Conservation (phyloP, 2,113 vertebrate genomes). For the Chrysemys picta region DNA sequence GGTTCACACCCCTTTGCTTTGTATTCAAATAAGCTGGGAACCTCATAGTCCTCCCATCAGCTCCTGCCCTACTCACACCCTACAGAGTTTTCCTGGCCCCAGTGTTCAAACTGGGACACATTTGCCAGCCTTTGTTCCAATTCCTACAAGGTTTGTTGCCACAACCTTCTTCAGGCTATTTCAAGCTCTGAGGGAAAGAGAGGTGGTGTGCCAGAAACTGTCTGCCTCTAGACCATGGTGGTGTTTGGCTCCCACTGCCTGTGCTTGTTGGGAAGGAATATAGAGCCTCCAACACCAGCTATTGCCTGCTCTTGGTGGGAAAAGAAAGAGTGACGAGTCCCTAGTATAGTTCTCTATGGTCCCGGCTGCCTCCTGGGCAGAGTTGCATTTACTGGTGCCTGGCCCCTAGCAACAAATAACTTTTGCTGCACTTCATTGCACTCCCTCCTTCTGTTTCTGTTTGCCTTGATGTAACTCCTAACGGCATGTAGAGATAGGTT, state of each 20-base stretch:
- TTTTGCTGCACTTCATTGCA: background rate
- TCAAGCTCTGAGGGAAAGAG: background rate
- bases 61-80: background rate
- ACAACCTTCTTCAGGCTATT: background rate
- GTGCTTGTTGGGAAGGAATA: background rate
- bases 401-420: background rate
- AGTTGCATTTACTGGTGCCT: background rate
- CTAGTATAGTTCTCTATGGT: accelerated
- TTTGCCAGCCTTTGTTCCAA: background rate
- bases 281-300: background rate
- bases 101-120: background rate
- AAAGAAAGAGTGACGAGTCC: background rate
- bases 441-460: background rate
- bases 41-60: background rate
- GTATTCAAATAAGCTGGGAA: background rate
- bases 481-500: background rate
- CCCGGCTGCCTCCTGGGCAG: background rate
- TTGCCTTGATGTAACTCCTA: background rate
- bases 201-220: background rate
- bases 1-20: background rate
- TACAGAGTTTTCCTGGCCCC: background rate
- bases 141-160: background rate
- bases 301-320: background rate
- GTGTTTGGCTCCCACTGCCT: background rate
- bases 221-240: background rate